A percentile compares a stretch with the other conserved stretches of the same genome.
These are phyloP conservation scores for Eulithis prunata DNA, from an alignment of 2,888 invertebrate species.

Conservation along the genomic window DNA sequence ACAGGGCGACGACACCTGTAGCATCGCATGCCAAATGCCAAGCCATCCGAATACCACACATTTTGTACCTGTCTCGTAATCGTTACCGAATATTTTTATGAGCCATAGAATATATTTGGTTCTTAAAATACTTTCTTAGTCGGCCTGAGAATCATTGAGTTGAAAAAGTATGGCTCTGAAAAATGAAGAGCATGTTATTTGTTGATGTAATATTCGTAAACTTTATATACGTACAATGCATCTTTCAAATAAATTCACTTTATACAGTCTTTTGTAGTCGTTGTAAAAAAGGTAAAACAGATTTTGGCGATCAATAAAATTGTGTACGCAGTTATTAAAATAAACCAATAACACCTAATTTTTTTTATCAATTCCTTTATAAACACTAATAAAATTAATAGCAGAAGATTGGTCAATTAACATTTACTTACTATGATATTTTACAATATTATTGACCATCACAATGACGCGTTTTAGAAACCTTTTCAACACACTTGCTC, in stretches of 20 bases:
- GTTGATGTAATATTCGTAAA: no score
- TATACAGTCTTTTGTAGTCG: neutral
- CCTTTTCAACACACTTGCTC: no score
- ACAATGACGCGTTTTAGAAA: neutral
- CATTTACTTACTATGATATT: neutral
- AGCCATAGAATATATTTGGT: no score
- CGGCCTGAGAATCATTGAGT: no score
- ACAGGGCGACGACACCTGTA: conserved; percentile 62
- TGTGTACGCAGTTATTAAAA: neutral
- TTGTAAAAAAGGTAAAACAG: neutral
- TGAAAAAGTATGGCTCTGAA: no score
- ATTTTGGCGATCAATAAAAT: conserved; percentile 1
- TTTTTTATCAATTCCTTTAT: neutral
- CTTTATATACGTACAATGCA: no score
- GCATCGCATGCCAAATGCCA: conserved; percentile 61
- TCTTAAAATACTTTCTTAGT: no score
- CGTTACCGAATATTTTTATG: conserved; percentile 4
- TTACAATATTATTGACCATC: neutral
- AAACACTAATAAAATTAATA: neutral
- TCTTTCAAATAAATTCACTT: neutral
- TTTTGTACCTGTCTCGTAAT: conserved; percentile 15
- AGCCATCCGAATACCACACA: conserved; percentile 35
- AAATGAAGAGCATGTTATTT: no score
- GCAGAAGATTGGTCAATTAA: neutral
- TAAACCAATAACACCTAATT: neutral